These are phyloP conservation scores for Gymnocypris eckloni DNA, from an alignment of 2,797 vertebrate species.

Conservation along the genomic window DNA sequence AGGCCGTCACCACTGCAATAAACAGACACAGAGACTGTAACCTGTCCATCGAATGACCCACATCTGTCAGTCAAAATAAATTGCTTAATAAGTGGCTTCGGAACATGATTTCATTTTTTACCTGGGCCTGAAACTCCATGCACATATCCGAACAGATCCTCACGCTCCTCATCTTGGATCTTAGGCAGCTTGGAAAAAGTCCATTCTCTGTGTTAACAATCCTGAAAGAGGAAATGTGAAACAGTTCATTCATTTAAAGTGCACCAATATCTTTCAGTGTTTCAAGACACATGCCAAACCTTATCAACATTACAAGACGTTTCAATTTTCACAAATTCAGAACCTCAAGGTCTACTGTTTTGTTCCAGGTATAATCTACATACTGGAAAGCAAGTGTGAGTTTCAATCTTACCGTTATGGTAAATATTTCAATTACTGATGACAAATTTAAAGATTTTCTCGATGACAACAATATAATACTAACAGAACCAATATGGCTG, in stretches of 20 bases:
- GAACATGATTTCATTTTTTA: conserved; percentile 66
- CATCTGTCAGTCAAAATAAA: background rate
- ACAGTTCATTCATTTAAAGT: background rate
- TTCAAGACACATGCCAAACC: background rate
- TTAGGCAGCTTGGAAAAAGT: conserved; percentile 91
- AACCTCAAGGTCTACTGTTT: background rate
- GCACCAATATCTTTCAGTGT: background rate
- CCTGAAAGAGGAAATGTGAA: conserved; percentile 8
- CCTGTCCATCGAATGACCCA: background rate
- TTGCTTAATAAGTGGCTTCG: background rate
- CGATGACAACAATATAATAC: background rate
- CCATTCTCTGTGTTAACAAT: conserved; percentile 78
- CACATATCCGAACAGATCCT: conserved; percentile 89
- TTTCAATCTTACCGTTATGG: background rate
- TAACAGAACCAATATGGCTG: background rate
- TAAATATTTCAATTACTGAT: background rate
- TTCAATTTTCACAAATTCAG: background rate
- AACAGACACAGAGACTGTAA: conserved; percentile 18
- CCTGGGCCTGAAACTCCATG: conserved; percentile 94
- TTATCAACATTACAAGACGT: background rate
- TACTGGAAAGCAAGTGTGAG: background rate
- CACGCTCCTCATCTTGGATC: conserved; percentile 88
- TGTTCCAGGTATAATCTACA: background rate
- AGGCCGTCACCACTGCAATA: conserved; percentile 89
- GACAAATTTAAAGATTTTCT: background rate